Evolutionary conservation across 2,797 vertebrate genomes (phyloP), one percentile per base, ranked within the genome.

Genomic region (Melanotaenia boesemani): DNA sequence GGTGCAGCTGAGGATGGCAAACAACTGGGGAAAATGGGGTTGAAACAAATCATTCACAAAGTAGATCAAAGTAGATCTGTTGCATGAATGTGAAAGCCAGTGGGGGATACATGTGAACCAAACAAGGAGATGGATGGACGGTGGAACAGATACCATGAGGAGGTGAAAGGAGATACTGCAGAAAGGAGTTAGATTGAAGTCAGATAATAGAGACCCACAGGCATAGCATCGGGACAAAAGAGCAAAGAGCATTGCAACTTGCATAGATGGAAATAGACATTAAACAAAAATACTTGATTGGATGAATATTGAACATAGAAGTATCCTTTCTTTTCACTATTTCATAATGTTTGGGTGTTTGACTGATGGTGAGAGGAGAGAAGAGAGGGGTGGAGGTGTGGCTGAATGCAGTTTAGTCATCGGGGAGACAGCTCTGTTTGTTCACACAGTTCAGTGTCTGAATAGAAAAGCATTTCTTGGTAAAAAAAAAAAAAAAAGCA

Each of bases 351-450:
- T 39, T 22, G 7, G 56, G 41, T 26, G 57, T 65, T 22, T 26
- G 63, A 63, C 9, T 6, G 59, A 63, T 58, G 11, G 24, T 39
- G 61, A 77, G 55, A n/a, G 0, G 22, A 57, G 71, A 65, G 62
- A 74, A 73, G 74, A 4, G 24, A 76, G 78, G 79, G 76, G 77
- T 72, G 74, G 76, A 83, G 83, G 82, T 85, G 80, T 41, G 77
- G 83, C 52, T 81, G 83, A 88, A 89, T 86, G 85, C 67, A 79
- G 79, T 72, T 54, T 77, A 76, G 87, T 84, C 87, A 68, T 70
- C 78, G 4, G 86, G 85, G 85, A 89, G 37, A 76, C 70, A 9
- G 80, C 22, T 57, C 70, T 72, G 85, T 69, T 80, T 80, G 79
- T 81, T 86, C 75, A 62, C 32, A 59, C 70, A 73, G 72, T 77